Evolutionary conservation across 2,113 vertebrate species (phyloP).

Genomic region (Sander lucioperca): DNA sequence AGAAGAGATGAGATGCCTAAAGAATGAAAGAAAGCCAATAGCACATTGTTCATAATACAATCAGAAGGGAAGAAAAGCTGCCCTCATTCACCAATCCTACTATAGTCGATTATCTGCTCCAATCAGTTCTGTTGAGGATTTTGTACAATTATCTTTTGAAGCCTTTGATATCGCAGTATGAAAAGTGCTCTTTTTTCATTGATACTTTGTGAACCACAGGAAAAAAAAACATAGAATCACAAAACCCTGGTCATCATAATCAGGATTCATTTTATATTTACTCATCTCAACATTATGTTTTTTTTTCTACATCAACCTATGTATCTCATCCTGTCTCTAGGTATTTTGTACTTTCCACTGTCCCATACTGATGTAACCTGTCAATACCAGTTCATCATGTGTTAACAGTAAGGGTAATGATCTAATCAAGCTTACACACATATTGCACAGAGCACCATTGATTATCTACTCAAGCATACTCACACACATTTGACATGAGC

Average conservation of each 20-base stretch:
- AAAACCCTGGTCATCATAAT: neutral
- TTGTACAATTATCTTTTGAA: conserved; percentile 34
- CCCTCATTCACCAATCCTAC: conserved; percentile 43
- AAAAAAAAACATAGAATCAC: neutral
- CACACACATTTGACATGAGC: no score
- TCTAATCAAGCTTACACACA: no score
- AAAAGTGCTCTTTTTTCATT: neutral
- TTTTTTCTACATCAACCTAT: neutral
- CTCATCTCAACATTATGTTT: neutral
- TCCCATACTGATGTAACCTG: no score
- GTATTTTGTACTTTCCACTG: no score
- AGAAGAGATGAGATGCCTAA: conserved; percentile 15
- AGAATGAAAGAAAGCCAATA: conserved; percentile 61
- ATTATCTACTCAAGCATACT: no score
- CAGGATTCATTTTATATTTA: neutral
- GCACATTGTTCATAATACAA: conserved; percentile 33
- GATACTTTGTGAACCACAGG: neutral
- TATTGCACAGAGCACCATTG: no score
- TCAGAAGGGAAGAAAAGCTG: conserved; percentile 51
- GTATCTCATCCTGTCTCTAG: no score
- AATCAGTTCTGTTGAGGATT: conserved; percentile 10
- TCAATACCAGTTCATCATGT: no score
- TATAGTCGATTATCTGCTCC: conserved; percentile 8
- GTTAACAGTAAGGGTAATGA: no score
- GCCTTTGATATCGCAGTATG: neutral